Evolutionary conservation across 2,797 vertebrate genomes (phyloP), one percentile per base, ranked within the genome.

Genomic region (Sphenodon punctatus): DNA sequence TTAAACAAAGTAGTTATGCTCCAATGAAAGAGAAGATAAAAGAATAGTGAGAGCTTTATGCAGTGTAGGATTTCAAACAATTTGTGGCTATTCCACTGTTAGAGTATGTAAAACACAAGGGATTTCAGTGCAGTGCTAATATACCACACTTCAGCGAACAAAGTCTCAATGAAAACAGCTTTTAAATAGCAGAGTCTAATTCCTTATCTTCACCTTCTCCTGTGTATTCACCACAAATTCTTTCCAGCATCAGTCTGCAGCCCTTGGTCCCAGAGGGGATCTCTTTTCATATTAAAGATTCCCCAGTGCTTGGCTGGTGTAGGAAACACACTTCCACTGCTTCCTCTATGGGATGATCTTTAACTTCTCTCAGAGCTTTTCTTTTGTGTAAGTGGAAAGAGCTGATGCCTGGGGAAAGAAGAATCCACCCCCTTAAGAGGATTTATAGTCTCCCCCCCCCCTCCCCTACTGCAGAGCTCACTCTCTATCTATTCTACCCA

Each of bases 321-420:
- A 56, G 58, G 42, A 86, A 89, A 89, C 6, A 2, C 30, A 61
- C n/a, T 84, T 82, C 43, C 23, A 59, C 19, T 74, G 16, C 51
- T 86, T 55, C 42, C 30, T 43, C 59, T 73, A 78, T 12, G 14
- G 22, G n/a, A 58, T 65, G 53, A 59, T n/a, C 41, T 88, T 86
- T 68, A 89, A 53, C 51, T 89, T 78, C 61, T 34, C 71, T 30
- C 75, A 82, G 59, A 79, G 78, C 22, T 89, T 67, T 73, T 73
- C 61, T 85, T 82, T 84, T 70, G 8, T 72, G 41, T 69, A 23
- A 71, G 20, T 13, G 13, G 61, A 82, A 73, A 80, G 20, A 19
- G 43, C 53, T 78, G 81, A 84, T 85, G 51, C 34, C 64, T 39
- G 46, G 46, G 61, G 60, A 88, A 41, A 78, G 7, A 49, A 90